phyloP scores from a whole-genome alignment of 2,797 vertebrate genomes.

The Limnodromus scolopaceus region DNA sequence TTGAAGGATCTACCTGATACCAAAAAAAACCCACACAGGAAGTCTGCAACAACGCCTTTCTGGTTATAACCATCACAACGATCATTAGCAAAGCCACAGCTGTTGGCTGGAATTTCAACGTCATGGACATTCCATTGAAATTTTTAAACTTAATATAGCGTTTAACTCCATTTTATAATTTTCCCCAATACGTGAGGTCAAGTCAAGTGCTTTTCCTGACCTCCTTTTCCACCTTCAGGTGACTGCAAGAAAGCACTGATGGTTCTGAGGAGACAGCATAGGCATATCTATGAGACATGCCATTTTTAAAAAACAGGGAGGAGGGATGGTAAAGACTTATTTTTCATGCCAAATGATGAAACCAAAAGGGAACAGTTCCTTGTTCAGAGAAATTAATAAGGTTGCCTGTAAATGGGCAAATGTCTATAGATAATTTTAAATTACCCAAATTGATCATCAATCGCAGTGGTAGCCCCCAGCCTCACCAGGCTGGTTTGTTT shows the following conservation, averaged over 20 bases:
- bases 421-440: not conserved
- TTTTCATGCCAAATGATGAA: not conserved
- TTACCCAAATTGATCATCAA: not conserved
- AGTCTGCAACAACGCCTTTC: not conserved
- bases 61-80: constrained; percentile 27
- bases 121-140: not conserved
- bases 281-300: not conserved
- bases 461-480: not conserved
- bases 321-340: constrained; percentile 46
- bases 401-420: constrained; percentile 3
- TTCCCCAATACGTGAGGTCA: not conserved
- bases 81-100: not conserved
- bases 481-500: not conserved
- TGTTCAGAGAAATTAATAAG: constrained; percentile 33
- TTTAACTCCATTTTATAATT: constrained; percentile 49
- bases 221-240: not conserved
- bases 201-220: constrained; percentile 1
- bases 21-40: not conserved
- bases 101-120: not conserved
- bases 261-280: constrained; percentile 52
- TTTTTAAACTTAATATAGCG: not conserved
- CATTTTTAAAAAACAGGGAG: constrained; percentile 3
- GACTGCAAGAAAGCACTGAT: constrained; percentile 16
- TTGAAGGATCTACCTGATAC: not conserved
- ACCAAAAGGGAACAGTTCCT: not conserved